phyloP scores from a whole-genome alignment of 2,888 invertebrate genomes.

The Exephanes ischioxanthus region DNA sequence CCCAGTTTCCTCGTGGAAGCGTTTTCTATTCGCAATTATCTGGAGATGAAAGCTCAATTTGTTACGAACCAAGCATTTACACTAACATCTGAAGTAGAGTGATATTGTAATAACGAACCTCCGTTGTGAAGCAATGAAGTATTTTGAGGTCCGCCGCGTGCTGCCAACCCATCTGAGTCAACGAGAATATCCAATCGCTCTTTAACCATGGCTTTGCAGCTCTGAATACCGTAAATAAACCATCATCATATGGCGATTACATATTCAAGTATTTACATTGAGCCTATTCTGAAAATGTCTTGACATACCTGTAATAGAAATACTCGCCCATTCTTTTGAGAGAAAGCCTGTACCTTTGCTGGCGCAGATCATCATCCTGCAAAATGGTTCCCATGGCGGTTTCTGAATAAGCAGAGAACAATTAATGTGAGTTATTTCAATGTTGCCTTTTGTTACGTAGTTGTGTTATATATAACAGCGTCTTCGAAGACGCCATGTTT shows the following conservation, averaged over 20 bases:
- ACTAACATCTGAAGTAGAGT: not conserved
- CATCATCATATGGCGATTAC: not conserved
- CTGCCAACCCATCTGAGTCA: slow-evolving; percentile 39
- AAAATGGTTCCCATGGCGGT: slow-evolving; percentile 69
- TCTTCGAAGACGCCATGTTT: not conserved
- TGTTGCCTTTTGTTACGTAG: not conserved
- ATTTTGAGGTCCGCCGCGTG: slow-evolving; percentile 50
- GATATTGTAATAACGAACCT: slow-evolving; percentile 29
- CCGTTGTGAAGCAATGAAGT: slow-evolving; percentile 63
- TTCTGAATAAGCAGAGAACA: slow-evolving; percentile 46
- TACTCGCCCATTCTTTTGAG: slow-evolving; percentile 62
- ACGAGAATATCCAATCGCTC: slow-evolving; percentile 56
- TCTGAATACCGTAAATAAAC: slow-evolving; percentile 38
- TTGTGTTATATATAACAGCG: not conserved
- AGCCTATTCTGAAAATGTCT: not conserved
- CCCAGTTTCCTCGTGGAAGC: slow-evolving; percentile 64
- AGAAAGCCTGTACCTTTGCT: slow-evolving; percentile 57
- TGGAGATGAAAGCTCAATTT: slow-evolving; percentile 2
- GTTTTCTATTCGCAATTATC: slow-evolving; percentile 66
- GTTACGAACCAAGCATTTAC: not conserved
- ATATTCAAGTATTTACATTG: not conserved
- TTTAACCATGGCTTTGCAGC: slow-evolving; percentile 64
- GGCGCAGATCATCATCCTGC: slow-evolving; percentile 47
- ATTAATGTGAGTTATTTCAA: not conserved
- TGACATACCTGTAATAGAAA: slow-evolving; percentile 53